A percentile compares a stretch with the other conserved stretches of the same genome.
phyloP scores from a whole-genome alignment of 1,140 invertebrate species.

The Harpegnathos saltator region DNA sequence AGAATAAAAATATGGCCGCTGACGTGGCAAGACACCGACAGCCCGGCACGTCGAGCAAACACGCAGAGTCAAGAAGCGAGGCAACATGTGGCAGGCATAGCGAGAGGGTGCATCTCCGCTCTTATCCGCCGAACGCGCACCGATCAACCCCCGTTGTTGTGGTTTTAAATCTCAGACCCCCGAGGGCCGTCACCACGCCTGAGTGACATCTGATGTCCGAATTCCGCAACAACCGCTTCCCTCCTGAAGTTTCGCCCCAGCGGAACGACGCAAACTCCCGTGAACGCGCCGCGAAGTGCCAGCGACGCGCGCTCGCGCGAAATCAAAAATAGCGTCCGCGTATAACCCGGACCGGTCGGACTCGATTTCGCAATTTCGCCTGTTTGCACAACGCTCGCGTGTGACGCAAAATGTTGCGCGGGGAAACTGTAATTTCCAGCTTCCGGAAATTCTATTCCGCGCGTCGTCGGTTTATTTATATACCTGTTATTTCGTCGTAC shows the following conservation, averaged over 20 bases:
- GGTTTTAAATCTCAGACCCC: constrained; percentile 59
- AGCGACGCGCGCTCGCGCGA: not conserved
- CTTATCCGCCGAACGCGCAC: constrained; percentile 37
- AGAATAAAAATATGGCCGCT: not conserved
- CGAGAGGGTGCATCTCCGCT: not conserved
- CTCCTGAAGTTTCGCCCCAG: constrained; percentile 31
- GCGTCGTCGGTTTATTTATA: constrained; percentile 30
- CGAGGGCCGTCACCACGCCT: constrained; percentile 43
- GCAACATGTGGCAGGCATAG: constrained; percentile 48
- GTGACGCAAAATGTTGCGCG: constrained; percentile 38
- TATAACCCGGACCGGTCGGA: constrained; percentile 1
- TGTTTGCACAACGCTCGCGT: constrained; percentile 18
- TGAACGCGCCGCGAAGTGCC: constrained; percentile 3
- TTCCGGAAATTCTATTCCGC: constrained; percentile 36
- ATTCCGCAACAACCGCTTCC: constrained; percentile 47
- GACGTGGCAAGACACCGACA: not conserved
- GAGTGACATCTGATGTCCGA: constrained; percentile 58
- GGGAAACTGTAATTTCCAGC: constrained; percentile 33
- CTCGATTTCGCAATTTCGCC: constrained; percentile 45
- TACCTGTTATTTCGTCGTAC: constrained; percentile 33
- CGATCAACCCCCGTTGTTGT: constrained; percentile 56
- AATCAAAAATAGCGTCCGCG: constrained; percentile 30
- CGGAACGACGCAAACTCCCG: constrained; percentile 31
- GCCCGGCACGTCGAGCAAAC: not conserved
- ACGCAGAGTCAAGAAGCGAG: constrained; percentile 10